Conservation (phyloP, 92 coral and sea anemone species). For the Siderastrea radians region DNA sequence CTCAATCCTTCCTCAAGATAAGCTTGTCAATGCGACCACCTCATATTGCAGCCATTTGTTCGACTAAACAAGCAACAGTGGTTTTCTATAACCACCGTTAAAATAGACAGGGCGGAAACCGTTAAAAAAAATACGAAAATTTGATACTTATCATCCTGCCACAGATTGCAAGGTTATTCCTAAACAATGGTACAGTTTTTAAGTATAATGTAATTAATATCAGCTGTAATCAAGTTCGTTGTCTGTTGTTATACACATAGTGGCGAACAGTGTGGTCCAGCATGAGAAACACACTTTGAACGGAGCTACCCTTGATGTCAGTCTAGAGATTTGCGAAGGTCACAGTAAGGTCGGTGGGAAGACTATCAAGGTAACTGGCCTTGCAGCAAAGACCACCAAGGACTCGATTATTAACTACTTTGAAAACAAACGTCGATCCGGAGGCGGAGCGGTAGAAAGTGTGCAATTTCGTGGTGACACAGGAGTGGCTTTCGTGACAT, state of each 20-base stretch:
- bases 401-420: conserved; percentile 67
- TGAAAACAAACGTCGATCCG: conserved; percentile 73
- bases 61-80: too few relatives aligned
- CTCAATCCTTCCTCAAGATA: too few relatives aligned
- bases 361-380: conserved; percentile 69
- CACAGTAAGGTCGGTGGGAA: neutral
- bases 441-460: conserved; percentile 74
- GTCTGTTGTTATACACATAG: neutral
- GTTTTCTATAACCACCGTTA: too few relatives aligned
- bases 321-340: neutral
- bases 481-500: conserved; percentile 61
- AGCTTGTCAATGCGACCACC: too few relatives aligned
- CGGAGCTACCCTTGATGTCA: conserved; percentile 19
- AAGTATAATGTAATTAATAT: too few relatives aligned
- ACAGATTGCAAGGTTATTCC: too few relatives aligned
- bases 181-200: too few relatives aligned
- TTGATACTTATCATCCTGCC: too few relatives aligned
- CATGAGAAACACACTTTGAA: conserved; percentile 6
- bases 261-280: conserved; percentile 24
- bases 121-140: too few relatives aligned
- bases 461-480: conserved; percentile 15
- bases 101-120: too few relatives aligned
- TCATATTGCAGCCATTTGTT: too few relatives aligned
- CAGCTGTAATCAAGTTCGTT: neutral
- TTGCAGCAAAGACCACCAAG: conserved; percentile 53